Evolutionary conservation across 2,797 vertebrate genomes (phyloP).

Genomic region (Psittacula echo): DNA sequence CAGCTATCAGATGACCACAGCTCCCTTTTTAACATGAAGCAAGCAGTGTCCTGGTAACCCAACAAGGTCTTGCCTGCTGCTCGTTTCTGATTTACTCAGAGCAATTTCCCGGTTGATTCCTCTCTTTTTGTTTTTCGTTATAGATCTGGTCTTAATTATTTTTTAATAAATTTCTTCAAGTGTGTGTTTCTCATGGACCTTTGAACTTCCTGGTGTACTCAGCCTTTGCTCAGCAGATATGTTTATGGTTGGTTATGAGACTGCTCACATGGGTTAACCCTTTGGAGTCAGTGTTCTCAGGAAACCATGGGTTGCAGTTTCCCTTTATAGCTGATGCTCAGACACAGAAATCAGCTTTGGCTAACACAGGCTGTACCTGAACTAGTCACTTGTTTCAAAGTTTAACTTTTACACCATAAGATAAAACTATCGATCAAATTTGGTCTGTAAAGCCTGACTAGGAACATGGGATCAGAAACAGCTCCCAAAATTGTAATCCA

Average conservation of each 20-base stretch:
- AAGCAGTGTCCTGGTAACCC: neutral
- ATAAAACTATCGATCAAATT: neutral
- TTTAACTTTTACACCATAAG: neutral
- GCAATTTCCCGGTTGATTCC: neutral
- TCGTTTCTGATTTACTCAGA: neutral
- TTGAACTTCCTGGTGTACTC: conserved; percentile 23
- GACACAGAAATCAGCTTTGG: neutral
- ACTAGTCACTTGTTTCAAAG: neutral
- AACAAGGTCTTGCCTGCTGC: rapidly evolving
- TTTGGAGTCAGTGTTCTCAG: neutral
- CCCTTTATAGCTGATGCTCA: neutral
- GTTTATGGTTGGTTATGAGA: neutral
- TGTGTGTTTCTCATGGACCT: neutral
- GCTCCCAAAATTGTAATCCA: neutral
- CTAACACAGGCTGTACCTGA: neutral
- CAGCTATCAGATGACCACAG: neutral
- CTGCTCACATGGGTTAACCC: neutral
- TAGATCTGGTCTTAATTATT: neutral
- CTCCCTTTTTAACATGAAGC: rapidly evolving
- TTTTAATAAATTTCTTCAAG: neutral
- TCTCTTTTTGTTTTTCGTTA: neutral
- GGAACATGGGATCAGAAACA: neutral
- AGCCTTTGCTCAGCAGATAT: conserved; percentile 29
- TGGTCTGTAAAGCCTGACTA: neutral
- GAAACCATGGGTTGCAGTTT: neutral